These are phyloP conservation scores for Drosophila subsilvestris DNA, from an alignment of 2,888 invertebrate genomes.

Conservation along the genomic window DNA sequence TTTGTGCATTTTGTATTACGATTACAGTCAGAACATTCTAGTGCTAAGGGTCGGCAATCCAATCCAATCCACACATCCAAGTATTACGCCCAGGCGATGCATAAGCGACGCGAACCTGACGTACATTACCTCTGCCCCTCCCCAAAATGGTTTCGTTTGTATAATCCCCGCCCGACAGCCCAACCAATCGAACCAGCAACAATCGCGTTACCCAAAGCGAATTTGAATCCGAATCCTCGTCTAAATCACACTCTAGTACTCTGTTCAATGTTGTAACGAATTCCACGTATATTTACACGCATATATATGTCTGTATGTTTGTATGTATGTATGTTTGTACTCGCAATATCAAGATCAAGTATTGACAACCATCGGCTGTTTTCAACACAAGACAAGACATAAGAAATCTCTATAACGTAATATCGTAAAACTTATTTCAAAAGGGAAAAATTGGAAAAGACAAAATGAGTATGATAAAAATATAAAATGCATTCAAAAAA, in stretches of 20 bases:
- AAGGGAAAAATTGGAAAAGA: conserved; percentile 52
- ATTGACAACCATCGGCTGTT: conserved; percentile 54
- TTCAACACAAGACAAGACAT: conserved; percentile 40
- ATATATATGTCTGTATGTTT: conserved; percentile 27
- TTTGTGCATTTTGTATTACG: conserved; percentile 32
- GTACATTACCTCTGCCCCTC: conserved; percentile 10
- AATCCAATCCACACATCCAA: conserved; percentile 26
- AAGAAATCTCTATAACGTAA: conserved; percentile 50
- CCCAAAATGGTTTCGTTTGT: conserved; percentile 65
- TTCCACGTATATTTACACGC: conserved; percentile 35
- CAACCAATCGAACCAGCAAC: conserved; percentile 19
- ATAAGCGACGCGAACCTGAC: conserved; percentile 27
- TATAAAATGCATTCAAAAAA: conserved; percentile 36
- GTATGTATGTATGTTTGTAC: conserved; percentile 46
- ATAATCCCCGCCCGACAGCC: conserved; percentile 22
- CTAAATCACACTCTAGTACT: conserved; percentile 52
- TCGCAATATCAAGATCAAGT: conserved; percentile 49
- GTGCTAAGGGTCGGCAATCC: conserved; percentile 34
- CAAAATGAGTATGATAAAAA: conserved; percentile 31
- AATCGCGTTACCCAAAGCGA: conserved; percentile 32
- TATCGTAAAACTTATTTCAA: conserved; percentile 43
- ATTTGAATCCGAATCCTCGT: conserved; percentile 24
- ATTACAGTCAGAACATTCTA: conserved; percentile 36
- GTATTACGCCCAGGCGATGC: conserved; percentile 43
- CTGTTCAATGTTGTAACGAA: conserved; percentile 74